phyloP scores from a whole-genome alignment of 1,140 invertebrate species.

The Globodera rostochiensis region DNA sequence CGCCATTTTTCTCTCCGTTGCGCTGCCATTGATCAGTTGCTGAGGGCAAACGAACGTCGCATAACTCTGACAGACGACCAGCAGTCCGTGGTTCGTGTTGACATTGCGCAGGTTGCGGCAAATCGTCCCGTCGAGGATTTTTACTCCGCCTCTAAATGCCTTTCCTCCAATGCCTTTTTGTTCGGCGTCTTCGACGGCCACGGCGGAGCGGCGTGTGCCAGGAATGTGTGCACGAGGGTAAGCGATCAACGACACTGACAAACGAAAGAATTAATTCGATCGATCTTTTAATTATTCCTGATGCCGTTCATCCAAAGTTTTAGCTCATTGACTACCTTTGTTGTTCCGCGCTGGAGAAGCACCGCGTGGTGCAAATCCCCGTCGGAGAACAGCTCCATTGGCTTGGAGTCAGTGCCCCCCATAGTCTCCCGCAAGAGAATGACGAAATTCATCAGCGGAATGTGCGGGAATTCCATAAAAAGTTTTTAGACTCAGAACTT shows the following conservation, averaged over 20 bases:
- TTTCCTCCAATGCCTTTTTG: slow-evolving; percentile 59
- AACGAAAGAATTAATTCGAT: not conserved
- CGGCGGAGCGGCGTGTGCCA: slow-evolving; percentile 55
- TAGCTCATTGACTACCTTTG: slow-evolving; percentile 26
- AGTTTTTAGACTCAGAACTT: slow-evolving; percentile 26
- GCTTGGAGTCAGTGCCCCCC: slow-evolving; percentile 59
- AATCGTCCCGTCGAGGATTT: slow-evolving; percentile 63
- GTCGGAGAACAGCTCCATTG: slow-evolving; percentile 59
- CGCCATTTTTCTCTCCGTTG: slow-evolving; percentile 2
- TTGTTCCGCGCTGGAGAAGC: slow-evolving; percentile 49
- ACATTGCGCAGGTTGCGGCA: slow-evolving; percentile 60
- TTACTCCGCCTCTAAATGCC: slow-evolving; percentile 62
- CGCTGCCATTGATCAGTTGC: slow-evolving; percentile 15
- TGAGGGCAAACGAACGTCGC: slow-evolving; percentile 10
- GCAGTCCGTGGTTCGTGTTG: slow-evolving; percentile 42
- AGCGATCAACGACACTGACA: not conserved
- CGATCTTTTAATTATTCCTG: no score
- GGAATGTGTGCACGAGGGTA: slow-evolving; percentile 59
- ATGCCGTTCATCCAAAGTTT: not conserved
- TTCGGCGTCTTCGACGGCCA: slow-evolving; percentile 65
- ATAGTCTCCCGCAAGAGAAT: slow-evolving; percentile 47
- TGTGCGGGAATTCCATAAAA: slow-evolving; percentile 50
- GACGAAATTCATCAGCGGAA: slow-evolving; percentile 46
- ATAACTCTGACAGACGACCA: slow-evolving; percentile 10
- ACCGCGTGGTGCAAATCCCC: slow-evolving; percentile 46